A percentile compares a stretch with the other conserved stretches of the same genome.
Evolutionary conservation across 2,888 invertebrate genomes (phyloP).

Genomic region (Linnaemya tessellans): DNA sequence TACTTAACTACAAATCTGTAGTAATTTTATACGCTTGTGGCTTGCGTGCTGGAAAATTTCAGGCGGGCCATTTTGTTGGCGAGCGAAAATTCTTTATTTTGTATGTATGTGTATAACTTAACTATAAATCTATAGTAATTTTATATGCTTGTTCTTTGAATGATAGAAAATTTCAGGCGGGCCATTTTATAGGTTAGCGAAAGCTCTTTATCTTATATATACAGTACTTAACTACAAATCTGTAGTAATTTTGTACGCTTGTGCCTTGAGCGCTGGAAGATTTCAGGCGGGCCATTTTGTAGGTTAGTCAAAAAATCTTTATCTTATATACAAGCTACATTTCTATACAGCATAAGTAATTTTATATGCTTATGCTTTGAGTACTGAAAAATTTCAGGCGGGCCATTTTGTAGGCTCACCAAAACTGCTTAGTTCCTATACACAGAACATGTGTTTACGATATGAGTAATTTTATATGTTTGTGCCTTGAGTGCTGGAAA

Average conservation of each 20-base stretch:
- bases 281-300: not conserved
- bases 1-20: too few relatives aligned
- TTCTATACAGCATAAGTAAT: not conserved
- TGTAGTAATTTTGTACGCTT: too few relatives aligned
- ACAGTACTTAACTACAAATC: too few relatives aligned
- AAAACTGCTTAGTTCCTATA: not conserved
- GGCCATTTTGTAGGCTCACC: not conserved
- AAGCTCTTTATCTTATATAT: too few relatives aligned
- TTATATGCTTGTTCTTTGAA: not conserved
- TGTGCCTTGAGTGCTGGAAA: not conserved
- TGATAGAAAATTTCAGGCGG: not conserved
- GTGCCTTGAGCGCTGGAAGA: too few relatives aligned
- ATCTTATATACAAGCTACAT: too few relatives aligned
- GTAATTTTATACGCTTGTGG: not conserved
- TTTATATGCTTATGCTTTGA: too few relatives aligned
- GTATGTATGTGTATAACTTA: not conserved
- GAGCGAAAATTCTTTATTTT: too few relatives aligned
- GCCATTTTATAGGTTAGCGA: not conserved
- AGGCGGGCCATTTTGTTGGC: not conserved
- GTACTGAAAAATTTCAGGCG: not conserved
- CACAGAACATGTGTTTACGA: too few relatives aligned
- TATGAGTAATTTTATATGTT: not conserved
- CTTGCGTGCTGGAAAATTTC: not conserved
- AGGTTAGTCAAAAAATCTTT: not conserved
- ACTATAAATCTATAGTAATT: too few relatives aligned